Evolutionary conservation across 1,140 invertebrate species (phyloP).

Genomic region (Portunus trituberculatus): DNA sequence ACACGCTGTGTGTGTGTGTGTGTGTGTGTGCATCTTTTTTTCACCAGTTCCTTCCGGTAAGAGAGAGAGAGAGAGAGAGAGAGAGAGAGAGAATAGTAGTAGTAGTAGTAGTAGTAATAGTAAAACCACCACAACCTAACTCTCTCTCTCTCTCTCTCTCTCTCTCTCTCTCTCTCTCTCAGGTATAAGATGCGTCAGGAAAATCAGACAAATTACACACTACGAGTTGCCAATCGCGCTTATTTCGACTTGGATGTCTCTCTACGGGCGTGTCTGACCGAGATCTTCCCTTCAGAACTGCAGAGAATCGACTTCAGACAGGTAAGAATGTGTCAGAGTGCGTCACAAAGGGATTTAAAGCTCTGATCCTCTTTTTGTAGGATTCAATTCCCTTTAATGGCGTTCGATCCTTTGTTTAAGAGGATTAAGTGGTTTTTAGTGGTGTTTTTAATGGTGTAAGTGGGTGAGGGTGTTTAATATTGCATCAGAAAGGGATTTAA

Average conservation of each 20-base stretch:
- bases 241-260: slow-evolving; percentile 72
- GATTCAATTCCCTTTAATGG: background rate
- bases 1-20: too few relatives aligned
- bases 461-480: background rate
- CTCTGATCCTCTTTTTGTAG: background rate
- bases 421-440: background rate
- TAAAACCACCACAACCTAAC: too few relatives aligned
- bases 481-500: background rate
- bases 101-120: too few relatives aligned
- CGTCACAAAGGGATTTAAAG: too few relatives aligned
- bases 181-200: slow-evolving; percentile 75
- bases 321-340: slow-evolving; percentile 31
- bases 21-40: too few relatives aligned
- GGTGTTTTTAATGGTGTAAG: background rate
- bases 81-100: too few relatives aligned
- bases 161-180: background rate
- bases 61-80: too few relatives aligned
- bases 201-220: slow-evolving; percentile 73
- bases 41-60: too few relatives aligned
- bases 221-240: slow-evolving; percentile 74
- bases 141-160: background rate
- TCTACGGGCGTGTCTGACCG: slow-evolving; percentile 54
- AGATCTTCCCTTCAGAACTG: slow-evolving; percentile 59
- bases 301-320: slow-evolving; percentile 50
- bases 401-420: background rate